A percentile compares a stretch with the other conserved stretches of the same genome.
phyloP scores from a whole-genome alignment of 2,888 invertebrate species.

The Ophion obscuratus region DNA sequence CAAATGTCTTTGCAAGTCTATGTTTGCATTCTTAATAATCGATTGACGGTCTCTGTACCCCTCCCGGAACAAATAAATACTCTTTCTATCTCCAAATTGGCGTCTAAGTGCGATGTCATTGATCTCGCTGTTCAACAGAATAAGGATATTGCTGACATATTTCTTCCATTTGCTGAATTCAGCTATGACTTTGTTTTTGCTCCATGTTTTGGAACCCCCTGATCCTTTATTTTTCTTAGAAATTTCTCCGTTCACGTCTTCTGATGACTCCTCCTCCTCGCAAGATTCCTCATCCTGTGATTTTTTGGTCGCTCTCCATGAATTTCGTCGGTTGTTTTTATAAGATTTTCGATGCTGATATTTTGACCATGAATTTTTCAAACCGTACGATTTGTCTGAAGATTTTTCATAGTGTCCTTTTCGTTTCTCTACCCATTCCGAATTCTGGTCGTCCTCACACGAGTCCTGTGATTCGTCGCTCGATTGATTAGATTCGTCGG shows the following conservation, averaged over 20 bases:
- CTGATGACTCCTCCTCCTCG: background rate
- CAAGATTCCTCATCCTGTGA: constrained; percentile 3
- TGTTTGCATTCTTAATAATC: background rate
- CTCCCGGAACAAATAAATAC: background rate
- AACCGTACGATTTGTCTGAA: background rate
- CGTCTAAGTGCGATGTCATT: constrained; percentile 2
- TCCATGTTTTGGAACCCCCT: background rate
- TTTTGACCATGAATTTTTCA: background rate
- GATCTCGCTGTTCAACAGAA: constrained; percentile 27
- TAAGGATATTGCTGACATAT: background rate
- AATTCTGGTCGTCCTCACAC: no score
- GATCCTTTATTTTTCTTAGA: background rate
- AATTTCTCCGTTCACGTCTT: background rate
- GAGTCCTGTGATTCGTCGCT: no score
- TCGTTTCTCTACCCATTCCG: no score
- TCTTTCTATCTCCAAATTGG: background rate
- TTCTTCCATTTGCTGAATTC: constrained; percentile 27
- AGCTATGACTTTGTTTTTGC: background rate
- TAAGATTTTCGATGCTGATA: background rate
- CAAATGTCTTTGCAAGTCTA: constrained; percentile 19
- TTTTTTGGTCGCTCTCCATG: background rate
- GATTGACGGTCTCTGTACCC: constrained; percentile 20
- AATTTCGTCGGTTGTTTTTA: background rate
- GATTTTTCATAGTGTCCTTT: no score
- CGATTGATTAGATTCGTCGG: no score